Evolutionary conservation across 2,797 vertebrate species (phyloP).

Genomic region (Hippopotamyrus pictus): DNA sequence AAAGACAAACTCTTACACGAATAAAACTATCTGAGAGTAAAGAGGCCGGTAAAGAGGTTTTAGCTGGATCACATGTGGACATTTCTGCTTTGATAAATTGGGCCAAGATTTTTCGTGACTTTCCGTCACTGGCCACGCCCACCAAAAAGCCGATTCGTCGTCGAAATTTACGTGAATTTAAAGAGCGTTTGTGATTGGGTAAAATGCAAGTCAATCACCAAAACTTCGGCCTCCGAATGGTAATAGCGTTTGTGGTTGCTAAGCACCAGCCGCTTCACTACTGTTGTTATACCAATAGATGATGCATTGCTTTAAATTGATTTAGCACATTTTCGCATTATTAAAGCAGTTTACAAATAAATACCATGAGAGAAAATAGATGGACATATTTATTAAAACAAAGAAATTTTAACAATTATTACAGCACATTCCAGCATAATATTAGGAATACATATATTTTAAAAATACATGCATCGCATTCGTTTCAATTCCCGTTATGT

Average conservation of each 20-base stretch:
- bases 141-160: not conserved
- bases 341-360: not conserved
- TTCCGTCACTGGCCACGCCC: not conserved
- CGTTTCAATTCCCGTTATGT: constrained; percentile 32
- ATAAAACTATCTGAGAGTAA: not conserved
- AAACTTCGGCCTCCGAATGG: not conserved
- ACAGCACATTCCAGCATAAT: constrained; percentile 53
- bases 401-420: constrained; percentile 24
- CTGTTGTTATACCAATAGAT: not conserved
- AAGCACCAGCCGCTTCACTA: constrained; percentile 26
- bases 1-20: not conserved
- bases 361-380: not conserved
- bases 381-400: constrained; percentile 50
- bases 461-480: constrained; percentile 17
- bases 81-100: not conserved
- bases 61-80: not conserved
- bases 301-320: not conserved
- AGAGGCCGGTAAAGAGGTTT: not conserved
- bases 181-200: not conserved
- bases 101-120: not conserved
- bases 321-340: not conserved
- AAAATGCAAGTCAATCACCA: not conserved
- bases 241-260: constrained; percentile 29
- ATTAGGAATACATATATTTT: constrained; percentile 30
- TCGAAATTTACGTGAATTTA: not conserved